These are phyloP conservation scores for Tetrao urogallus DNA, from an alignment of 2,113 vertebrate species.

Conservation along the genomic window DNA sequence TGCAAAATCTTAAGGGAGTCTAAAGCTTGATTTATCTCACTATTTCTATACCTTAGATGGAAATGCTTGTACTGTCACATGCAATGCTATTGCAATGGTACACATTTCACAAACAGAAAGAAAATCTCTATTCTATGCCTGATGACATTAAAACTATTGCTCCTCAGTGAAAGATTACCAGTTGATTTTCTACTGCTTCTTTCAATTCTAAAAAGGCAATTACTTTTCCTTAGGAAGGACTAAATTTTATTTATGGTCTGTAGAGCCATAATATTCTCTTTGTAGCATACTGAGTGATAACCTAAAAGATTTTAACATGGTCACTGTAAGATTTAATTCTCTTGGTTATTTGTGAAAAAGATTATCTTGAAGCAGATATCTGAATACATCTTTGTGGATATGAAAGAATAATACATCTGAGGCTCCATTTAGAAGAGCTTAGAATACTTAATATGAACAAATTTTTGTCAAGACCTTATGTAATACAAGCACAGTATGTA, in stretches of 20 bases:
- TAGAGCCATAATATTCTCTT: background rate
- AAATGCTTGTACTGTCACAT: background rate
- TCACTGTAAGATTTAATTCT: background rate
- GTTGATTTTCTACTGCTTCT: constrained; percentile 36
- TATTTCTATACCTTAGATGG: background rate
- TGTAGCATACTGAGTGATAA: background rate
- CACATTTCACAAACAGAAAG: background rate
- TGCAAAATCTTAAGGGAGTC: background rate
- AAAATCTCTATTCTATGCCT: background rate
- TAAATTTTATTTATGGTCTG: constrained; percentile 18
- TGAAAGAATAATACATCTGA: background rate
- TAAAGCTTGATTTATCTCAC: background rate
- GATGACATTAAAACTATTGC: constrained; percentile 7
- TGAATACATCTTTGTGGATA: background rate
- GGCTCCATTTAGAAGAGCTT: background rate
- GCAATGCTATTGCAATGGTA: background rate
- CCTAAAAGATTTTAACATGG: background rate
- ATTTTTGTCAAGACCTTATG: background rate
- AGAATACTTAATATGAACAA: background rate
- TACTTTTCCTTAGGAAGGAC: constrained; percentile 17
- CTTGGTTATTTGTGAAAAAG: background rate
- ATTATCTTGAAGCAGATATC: background rate
- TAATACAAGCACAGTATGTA: background rate
- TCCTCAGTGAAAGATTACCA: background rate
- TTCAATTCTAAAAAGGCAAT: constrained; percentile 38